A percentile compares a stretch with the other conserved stretches of the same genome.
Conservation (phyloP, 2,113 vertebrate species). For the Antigone vipio region DNA sequence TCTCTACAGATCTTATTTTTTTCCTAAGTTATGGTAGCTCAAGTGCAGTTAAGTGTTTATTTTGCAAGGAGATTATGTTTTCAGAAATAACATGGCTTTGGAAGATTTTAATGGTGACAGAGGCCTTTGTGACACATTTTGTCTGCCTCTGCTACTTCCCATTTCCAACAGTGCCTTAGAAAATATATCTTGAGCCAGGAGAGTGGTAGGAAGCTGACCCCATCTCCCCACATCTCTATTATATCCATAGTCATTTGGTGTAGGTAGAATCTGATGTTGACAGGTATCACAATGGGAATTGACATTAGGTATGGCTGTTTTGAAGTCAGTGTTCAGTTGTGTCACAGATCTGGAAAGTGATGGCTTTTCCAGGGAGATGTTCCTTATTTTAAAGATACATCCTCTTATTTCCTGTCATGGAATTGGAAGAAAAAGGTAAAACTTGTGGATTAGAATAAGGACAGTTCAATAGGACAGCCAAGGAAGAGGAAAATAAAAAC, state of each 20-base stretch:
- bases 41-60: not conserved
- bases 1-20: not conserved
- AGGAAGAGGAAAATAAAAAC: no score
- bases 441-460: no score
- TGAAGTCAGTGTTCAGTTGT: not conserved
- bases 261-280: not conserved
- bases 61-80: not conserved
- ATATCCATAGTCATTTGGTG: not conserved
- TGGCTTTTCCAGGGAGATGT: not conserved
- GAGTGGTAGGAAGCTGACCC: not conserved
- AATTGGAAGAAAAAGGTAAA: no score
- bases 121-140: not conserved
- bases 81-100: not conserved
- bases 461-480: no score
- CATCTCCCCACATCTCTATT: not conserved
- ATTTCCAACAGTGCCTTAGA: not conserved
- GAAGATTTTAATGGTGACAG: not conserved
- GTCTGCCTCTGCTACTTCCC: not conserved
- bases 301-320: not conserved
- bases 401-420: not conserved
- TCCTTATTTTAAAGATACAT: constrained; percentile 30
- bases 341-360: not conserved
- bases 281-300: not conserved
- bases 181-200: not conserved
- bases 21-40: not conserved